Percentiles rank a stretch among this genome's conserved stretches.
phyloP scores from a whole-genome alignment of 2,113 vertebrate species.

The Pachycephala philippinensis region DNA sequence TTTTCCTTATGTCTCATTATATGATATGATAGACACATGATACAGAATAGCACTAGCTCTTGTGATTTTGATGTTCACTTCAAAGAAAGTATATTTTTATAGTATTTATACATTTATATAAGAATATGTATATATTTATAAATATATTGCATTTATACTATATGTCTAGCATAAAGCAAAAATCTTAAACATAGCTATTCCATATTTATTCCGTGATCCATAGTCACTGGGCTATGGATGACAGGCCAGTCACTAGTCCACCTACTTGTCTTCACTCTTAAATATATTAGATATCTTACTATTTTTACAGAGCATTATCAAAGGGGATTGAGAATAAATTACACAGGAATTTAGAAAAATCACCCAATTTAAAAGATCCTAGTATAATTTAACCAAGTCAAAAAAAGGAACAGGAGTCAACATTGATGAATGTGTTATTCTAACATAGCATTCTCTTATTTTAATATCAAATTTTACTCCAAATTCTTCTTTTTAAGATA shows the following conservation, averaged over 20 bases:
- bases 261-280: not conserved
- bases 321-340: not conserved
- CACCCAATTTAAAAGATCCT: not conserved
- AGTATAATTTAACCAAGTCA: not conserved
- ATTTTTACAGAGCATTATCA: not conserved
- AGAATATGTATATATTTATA: not conserved
- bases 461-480: not conserved
- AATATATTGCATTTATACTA: not conserved
- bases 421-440: not conserved
- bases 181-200: not conserved
- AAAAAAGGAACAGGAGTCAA: not conserved
- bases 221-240: not conserved
- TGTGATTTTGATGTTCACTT: not conserved
- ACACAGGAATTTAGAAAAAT: not conserved
- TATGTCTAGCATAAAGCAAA: not conserved
- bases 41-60: not conserved
- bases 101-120: not conserved
- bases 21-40: not conserved
- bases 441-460: not conserved
- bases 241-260: not conserved
- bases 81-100: not conserved
- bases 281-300: not conserved
- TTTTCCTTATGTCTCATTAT: not conserved
- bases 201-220: not conserved
- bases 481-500: not conserved